Percentiles rank a stretch among this genome's conserved stretches.
phyloP scores from a whole-genome alignment of 1,140 invertebrate species.

The Drosophila murphyi region DNA sequence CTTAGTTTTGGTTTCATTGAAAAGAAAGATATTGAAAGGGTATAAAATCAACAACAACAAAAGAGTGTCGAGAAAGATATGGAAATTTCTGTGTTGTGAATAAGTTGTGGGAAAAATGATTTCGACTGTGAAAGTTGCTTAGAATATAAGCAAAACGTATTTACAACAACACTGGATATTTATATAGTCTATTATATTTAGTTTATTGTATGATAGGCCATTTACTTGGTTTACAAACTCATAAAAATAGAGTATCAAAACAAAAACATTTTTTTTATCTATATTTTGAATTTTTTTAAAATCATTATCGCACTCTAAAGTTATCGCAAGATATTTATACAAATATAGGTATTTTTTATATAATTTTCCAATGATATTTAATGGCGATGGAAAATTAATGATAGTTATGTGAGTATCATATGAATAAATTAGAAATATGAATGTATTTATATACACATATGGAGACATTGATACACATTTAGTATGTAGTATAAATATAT shows the following conservation, averaged over 20 bases:
- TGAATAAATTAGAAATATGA: constrained; percentile 37
- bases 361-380: constrained; percentile 69
- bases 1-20: constrained; percentile 79
- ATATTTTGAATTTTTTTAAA: not conserved
- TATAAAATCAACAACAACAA: constrained; percentile 57
- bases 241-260: constrained; percentile 21
- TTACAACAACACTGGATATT: constrained; percentile 67
- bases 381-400: constrained; percentile 71
- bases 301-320: constrained; percentile 30
- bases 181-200: constrained; percentile 41
- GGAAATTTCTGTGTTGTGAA: constrained; percentile 40
- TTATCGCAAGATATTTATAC: constrained; percentile 56
- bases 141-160: constrained; percentile 67
- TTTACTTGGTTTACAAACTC: constrained; percentile 50
- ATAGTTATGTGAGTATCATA: constrained; percentile 44
- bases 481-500: constrained; percentile 21
- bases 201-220: constrained; percentile 15
- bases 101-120: constrained; percentile 18
- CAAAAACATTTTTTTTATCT: constrained; percentile 4
- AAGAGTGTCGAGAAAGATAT: constrained; percentile 44
- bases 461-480: constrained; percentile 16
- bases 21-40: constrained; percentile 40
- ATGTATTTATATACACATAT: constrained; percentile 21
- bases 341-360: constrained; percentile 25
- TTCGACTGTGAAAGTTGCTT: constrained; percentile 56